Percentiles rank a stretch among this genome's conserved stretches.
These are phyloP conservation scores for Rallus limicola DNA, from an alignment of 2,113 vertebrate species.

Conservation along the genomic window DNA sequence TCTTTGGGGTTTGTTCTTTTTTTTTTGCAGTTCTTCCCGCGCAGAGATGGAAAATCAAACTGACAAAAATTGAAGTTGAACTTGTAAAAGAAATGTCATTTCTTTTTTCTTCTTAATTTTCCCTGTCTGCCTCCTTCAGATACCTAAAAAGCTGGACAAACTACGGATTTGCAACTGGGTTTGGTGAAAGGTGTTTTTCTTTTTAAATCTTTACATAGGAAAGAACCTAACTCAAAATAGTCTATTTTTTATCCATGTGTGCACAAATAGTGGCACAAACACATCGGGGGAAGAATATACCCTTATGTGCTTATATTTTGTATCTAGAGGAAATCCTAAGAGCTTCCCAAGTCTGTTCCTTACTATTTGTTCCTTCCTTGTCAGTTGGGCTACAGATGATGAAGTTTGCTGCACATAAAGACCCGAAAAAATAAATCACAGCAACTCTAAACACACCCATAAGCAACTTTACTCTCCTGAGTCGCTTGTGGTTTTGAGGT, in stretches of 20 bases:
- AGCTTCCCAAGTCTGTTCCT: neutral
- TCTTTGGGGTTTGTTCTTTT: neutral
- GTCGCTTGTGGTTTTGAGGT: neutral
- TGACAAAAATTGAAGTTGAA: neutral
- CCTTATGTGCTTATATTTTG: neutral
- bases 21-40: neutral
- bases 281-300: neutral
- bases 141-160: neutral
- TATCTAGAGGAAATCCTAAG: neutral
- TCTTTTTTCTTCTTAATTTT: neutral
- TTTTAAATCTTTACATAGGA: neutral
- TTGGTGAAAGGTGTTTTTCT: neutral
- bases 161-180: too few species aligned
- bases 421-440: neutral
- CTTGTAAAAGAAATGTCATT: neutral
- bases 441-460: neutral
- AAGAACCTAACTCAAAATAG: neutral
- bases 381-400: neutral
- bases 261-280: accelerated
- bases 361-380: neutral
- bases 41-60: neutral
- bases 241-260: neutral
- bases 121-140: neutral
- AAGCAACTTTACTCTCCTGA: neutral
- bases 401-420: neutral